A percentile compares a stretch with the other conserved stretches of the same genome.
These are phyloP conservation scores for Ochlodes sylvanus DNA, from an alignment of 2,888 invertebrate genomes.

Conservation along the genomic window DNA sequence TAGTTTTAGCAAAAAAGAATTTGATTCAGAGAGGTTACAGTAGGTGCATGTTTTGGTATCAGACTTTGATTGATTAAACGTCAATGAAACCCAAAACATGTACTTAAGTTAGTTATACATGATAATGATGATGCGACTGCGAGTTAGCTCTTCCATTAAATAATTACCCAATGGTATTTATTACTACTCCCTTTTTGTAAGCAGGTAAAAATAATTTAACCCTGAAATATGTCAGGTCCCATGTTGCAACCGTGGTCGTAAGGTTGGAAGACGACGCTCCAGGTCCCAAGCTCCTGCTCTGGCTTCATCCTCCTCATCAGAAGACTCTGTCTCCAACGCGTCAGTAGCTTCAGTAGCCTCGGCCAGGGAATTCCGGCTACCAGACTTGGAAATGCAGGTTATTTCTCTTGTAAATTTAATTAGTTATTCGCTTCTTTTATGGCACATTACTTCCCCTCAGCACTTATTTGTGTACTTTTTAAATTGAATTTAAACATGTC, in stretches of 20 bases:
- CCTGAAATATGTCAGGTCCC: conserved; percentile 61
- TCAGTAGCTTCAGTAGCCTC: conserved; percentile 78
- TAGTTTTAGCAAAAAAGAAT: too few relatives aligned
- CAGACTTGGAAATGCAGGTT: conserved; percentile 78
- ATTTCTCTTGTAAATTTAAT: not conserved
- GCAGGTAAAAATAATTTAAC: not conserved
- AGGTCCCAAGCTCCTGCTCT: conserved; percentile 77
- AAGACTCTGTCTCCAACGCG: conserved; percentile 75
- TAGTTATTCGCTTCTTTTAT: conserved; percentile 11
- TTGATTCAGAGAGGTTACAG: too few relatives aligned
- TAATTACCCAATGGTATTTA: not conserved
- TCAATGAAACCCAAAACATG: too few relatives aligned
- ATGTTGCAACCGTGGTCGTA: conserved; percentile 68
- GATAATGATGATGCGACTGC: too few relatives aligned
- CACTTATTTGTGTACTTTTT: not conserved
- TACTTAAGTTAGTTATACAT: too few relatives aligned
- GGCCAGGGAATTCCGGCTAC: conserved; percentile 69
- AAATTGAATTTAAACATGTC: not conserved
- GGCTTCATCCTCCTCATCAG: conserved; percentile 70
- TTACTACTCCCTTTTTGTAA: too few relatives aligned
- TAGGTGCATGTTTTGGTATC: too few relatives aligned
- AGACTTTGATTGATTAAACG: too few relatives aligned
- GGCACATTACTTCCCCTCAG: not conserved
- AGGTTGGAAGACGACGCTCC: conserved; percentile 70
- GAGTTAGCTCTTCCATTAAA: not conserved